These are phyloP conservation scores for Phasianus colchicus DNA, from an alignment of 2,113 vertebrate genomes.

Conservation along the genomic window DNA sequence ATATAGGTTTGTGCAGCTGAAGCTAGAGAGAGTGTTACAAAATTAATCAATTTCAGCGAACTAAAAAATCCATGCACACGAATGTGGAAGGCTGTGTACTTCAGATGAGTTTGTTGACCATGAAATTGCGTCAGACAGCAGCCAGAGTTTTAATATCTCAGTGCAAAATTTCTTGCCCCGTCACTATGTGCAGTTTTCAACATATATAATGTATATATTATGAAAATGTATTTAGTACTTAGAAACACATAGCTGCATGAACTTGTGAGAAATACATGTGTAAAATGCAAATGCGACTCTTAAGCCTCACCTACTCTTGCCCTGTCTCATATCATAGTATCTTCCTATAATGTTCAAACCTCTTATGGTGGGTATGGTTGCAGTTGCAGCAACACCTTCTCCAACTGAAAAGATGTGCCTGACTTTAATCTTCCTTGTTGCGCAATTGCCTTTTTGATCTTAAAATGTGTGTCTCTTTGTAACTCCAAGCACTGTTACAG, in stretches of 20 bases:
- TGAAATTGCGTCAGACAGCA: background rate
- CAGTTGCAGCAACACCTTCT: background rate
- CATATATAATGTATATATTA: rapidly evolving
- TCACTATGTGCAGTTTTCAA: rapidly evolving
- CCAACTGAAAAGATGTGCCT: background rate
- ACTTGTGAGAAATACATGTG: background rate
- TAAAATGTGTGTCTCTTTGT: background rate
- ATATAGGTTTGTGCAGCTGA: background rate
- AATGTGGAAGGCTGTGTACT: background rate
- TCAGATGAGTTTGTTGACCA: background rate
- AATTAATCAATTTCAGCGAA: background rate
- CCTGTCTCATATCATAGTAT: background rate
- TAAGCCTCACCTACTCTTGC: background rate
- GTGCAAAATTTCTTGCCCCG: background rate
- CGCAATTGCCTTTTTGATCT: background rate
- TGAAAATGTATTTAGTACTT: background rate
- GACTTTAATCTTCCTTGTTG: background rate
- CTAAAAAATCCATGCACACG: background rate
- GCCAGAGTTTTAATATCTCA: background rate
- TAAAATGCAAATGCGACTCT: background rate
- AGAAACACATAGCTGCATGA: background rate
- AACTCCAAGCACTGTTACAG: background rate
- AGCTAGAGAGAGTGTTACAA: background rate
- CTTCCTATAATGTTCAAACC: background rate
- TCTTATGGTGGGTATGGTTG: background rate